A percentile compares a stretch with the other conserved stretches of the same genome.
Conservation (phyloP, 2,888 invertebrate species). For the Meiosimyza decipiens region DNA sequence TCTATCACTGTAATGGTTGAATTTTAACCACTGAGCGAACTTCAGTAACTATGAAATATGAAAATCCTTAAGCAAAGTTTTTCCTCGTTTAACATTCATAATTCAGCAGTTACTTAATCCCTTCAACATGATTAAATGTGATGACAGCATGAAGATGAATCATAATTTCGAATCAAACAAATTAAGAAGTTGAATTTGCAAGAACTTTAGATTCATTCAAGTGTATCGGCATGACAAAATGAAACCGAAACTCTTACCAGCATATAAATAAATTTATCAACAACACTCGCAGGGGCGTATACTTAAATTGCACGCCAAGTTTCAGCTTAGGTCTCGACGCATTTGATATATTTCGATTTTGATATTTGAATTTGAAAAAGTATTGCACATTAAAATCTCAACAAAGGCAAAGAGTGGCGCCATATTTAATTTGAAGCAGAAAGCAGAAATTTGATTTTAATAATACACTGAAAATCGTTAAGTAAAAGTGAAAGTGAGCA, state of each 20-base stretch:
- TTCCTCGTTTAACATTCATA: background rate
- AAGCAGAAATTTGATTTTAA: background rate
- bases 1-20: too few species aligned
- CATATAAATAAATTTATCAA: constrained; percentile 28
- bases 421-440: constrained; percentile 1
- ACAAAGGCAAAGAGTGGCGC: constrained; percentile 6
- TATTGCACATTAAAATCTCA: constrained; percentile 17
- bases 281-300: constrained; percentile 18
- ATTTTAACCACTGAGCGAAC: too few species aligned
- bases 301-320: constrained; percentile 22
- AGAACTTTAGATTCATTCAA: background rate
- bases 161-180: background rate
- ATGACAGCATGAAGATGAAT: background rate
- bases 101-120: background rate
- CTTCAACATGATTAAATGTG: background rate
- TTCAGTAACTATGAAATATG: too few species aligned
- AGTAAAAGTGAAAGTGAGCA: too few species aligned
- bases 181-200: background rate
- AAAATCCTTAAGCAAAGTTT: too few species aligned
- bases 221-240: constrained; percentile 4
- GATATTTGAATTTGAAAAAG: constrained; percentile 9
- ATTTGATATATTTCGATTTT: constrained; percentile 24
- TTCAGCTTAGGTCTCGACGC: background rate
- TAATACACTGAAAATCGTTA: background rate
- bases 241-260: background rate